phyloP scores from a whole-genome alignment of 2,113 vertebrate genomes.

The Vidua chalybeata region DNA sequence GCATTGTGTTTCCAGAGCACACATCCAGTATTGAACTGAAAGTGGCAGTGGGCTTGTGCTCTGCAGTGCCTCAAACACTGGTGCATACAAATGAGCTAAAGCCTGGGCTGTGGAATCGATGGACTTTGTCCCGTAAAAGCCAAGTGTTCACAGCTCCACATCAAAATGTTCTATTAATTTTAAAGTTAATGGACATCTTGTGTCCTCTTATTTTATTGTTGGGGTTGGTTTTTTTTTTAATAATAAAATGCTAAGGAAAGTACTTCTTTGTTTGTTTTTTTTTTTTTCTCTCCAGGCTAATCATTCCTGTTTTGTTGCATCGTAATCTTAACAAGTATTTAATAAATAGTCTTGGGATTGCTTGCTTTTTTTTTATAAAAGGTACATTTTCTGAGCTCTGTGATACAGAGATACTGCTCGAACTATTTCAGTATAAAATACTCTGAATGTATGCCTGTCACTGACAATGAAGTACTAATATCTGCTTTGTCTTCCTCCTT shows the following conservation, averaged over 20 bases:
- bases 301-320: not conserved
- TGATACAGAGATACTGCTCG: not conserved
- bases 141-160: not conserved
- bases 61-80: not conserved
- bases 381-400: not conserved
- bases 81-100: not conserved
- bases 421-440: not conserved
- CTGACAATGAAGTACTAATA: not conserved
- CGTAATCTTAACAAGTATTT: not conserved
- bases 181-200: not conserved
- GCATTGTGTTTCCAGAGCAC: not conserved
- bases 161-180: not conserved
- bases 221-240: fast-evolving
- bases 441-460: not conserved
- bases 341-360: not conserved
- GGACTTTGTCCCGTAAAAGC: not conserved
- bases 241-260: not conserved
- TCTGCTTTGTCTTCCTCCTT: not conserved
- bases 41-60: not conserved
- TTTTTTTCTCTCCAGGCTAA: not conserved
- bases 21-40: not conserved
- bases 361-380: not conserved
- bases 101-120: not conserved
- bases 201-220: not conserved
- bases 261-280: not conserved